Percentiles rank a stretch among this genome's conserved stretches.
These are phyloP conservation scores for Apocheima hispidaria DNA, from an alignment of 2,888 invertebrate species.

Conservation along the genomic window DNA sequence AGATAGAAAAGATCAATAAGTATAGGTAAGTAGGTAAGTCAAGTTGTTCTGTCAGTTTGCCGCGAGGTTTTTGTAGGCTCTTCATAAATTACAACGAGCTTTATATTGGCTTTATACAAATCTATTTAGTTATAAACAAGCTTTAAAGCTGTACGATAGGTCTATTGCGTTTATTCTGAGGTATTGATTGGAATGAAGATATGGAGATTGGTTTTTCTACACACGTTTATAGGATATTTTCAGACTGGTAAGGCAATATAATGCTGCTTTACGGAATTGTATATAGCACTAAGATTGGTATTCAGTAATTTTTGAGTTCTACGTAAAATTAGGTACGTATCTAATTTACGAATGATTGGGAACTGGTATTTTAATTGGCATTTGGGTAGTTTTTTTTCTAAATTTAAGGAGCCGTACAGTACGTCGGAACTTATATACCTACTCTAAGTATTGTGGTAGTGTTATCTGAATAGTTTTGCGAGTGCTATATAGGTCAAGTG, in stretches of 20 bases:
- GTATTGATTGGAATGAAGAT: slow-evolving; percentile 7
- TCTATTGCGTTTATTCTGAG: neutral
- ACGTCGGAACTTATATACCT: no score
- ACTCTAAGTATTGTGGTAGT: no score
- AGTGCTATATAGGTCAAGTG: slow-evolving; percentile 18
- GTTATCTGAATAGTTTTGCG: neutral
- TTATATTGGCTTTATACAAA: neutral
- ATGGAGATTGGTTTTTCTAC: slow-evolving; percentile 4
- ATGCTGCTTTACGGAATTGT: neutral
- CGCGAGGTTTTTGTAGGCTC: slow-evolving; percentile 7
- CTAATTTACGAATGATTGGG: no score
- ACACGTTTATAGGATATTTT: neutral
- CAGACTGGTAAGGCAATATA: neutral
- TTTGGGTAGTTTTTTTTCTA: no score
- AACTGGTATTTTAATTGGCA: no score
- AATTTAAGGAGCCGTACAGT: no score
- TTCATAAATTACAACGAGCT: no score
- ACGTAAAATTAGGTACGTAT: no score
- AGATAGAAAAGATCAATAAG: slow-evolving; percentile 17
- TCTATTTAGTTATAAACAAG: no score
- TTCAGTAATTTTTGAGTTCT: no score
- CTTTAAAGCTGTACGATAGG: neutral
- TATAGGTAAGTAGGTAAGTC: no score
- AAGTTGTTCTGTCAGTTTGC: neutral
- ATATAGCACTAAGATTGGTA: neutral